Evolutionary conservation across 2,797 vertebrate genomes (phyloP).

Genomic region (Pitangus sulphuratus): DNA sequence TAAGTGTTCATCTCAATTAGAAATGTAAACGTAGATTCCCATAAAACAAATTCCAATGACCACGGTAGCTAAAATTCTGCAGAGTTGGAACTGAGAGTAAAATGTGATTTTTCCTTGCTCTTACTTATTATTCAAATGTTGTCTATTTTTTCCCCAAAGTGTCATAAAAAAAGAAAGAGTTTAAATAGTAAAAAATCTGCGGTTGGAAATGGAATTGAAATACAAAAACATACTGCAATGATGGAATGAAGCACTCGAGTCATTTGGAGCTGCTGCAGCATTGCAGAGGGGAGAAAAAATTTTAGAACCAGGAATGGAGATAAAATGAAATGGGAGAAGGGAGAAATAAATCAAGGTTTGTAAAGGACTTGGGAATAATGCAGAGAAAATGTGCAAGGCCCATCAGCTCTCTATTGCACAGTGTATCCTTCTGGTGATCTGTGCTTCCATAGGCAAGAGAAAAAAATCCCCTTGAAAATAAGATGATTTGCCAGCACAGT

Average conservation of each 20-base stretch:
- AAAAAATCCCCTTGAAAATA: background rate
- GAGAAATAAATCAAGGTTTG: background rate
- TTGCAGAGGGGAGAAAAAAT: background rate
- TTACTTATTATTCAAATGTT: background rate
- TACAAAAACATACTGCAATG: background rate
- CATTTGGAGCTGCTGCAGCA: constrained; percentile 24
- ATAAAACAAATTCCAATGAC: background rate
- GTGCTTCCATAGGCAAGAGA: background rate
- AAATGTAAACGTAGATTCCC: background rate
- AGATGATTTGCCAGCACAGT: background rate
- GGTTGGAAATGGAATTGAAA: background rate
- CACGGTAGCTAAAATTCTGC: background rate
- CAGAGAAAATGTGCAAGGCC: background rate
- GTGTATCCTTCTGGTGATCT: background rate
- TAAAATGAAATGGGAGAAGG: background rate
- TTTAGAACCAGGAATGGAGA: background rate
- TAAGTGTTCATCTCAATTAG: background rate
- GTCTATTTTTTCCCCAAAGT: background rate
- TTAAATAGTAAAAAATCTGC: background rate
- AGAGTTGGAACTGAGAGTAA: background rate
- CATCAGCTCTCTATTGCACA: background rate
- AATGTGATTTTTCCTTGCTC: background rate
- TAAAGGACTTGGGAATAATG: background rate
- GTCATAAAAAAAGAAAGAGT: background rate
- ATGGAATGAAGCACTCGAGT: background rate